phyloP scores from a whole-genome alignment of 2,797 vertebrate species.

The Enteromius paludinosus region DNA sequence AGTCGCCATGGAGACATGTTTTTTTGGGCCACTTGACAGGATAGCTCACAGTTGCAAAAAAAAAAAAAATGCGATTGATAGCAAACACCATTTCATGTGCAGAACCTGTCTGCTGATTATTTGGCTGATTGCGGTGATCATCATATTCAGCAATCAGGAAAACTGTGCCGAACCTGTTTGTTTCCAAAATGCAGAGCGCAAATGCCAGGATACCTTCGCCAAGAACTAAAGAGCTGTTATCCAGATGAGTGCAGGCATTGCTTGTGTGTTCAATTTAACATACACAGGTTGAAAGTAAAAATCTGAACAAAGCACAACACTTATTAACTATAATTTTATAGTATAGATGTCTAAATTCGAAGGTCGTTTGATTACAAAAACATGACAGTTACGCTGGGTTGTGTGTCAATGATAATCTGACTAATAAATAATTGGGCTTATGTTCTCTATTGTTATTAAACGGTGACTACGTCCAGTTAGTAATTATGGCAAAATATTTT shows the following conservation, averaged over 20 bases:
- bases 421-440: background rate
- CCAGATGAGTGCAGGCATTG: constrained; percentile 5
- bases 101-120: constrained; percentile 33
- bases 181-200: constrained; percentile 12
- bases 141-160: constrained; percentile 32
- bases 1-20: constrained; percentile 43
- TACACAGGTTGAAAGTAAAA: background rate
- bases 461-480: background rate
- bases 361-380: background rate
- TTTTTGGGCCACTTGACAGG: constrained; percentile 30
- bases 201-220: background rate
- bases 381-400: background rate
- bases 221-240: constrained; percentile 37
- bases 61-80: background rate
- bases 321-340: background rate
- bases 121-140: constrained; percentile 35
- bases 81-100: constrained; percentile 15
- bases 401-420: background rate
- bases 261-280: background rate
- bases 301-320: background rate
- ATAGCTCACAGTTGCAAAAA: constrained; percentile 7
- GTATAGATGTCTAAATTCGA: background rate
- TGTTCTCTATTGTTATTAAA: background rate
- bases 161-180: constrained; percentile 23
- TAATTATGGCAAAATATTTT: background rate